Base-by-base conservation (phyloP, 2,797 vertebrate genomes). In the Anisognathus igniventris region DNA sequence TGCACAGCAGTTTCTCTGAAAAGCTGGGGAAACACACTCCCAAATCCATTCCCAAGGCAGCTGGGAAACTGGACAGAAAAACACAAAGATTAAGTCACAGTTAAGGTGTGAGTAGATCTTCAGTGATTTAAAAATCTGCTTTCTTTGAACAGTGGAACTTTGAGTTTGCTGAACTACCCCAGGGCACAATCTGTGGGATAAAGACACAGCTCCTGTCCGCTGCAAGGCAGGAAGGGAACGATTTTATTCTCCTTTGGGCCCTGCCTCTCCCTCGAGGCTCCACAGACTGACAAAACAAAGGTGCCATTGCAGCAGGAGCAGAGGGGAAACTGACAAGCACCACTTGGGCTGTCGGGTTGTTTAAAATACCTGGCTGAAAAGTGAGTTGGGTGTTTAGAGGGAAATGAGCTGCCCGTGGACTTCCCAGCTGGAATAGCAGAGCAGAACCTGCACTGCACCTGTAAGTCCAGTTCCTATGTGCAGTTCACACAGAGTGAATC, bases 401-500 rank as follows among this genome's bases (percentile, higher is more conserved):
- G 61, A 82, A 62, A 45, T 53, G 8, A 45, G 58, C 80, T 61
- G 11, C 39, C 48, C 1, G 0, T 14, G 66, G 44, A 17, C 21
- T 45, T 80, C 50, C 44, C 8, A 2, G 48, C 24, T 31, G 23
- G 44, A 56, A 77, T 1, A 19, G 48, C 16, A 35, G 67, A 68
- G 44, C 23, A 64, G 60, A 88, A 24, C 13, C 10, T 54, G 33
- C 39, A 37, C 25, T 42, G 53, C 7, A 6, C 37, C 33, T 31
- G 0, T 3, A 28, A 66, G 19, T 45, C 28, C 0, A 1, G 2
- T 28, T 40, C 0, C 0, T 10, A 13, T 16, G 2, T 23, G 21
- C 30, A 12, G 33, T 56, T 79, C 64, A 53, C 25, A 7, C 2
- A 0, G 12, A 18, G 23, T 5, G 27, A 64, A 30, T 62, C 18